Conservation (phyloP, 2,888 invertebrate species). For the Thereva nobilitata region DNA sequence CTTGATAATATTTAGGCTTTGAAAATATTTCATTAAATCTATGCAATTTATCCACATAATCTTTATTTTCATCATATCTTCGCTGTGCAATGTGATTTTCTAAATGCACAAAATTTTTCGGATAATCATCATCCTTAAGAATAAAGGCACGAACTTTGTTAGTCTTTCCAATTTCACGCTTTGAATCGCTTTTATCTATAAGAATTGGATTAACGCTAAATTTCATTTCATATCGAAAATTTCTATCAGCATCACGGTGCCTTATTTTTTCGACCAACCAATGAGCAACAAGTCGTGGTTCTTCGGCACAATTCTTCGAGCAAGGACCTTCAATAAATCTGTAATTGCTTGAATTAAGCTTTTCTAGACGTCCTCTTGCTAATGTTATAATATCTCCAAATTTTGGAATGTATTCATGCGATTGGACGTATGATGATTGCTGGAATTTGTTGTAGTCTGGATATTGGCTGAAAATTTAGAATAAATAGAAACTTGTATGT, state of each 20-base stretch:
- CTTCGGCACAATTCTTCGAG: slow-evolving; percentile 34
- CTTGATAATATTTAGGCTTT: slow-evolving; percentile 39
- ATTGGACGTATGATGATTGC: slow-evolving; percentile 48
- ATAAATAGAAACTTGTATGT: neutral
- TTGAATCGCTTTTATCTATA: slow-evolving; percentile 49
- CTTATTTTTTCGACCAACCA: slow-evolving; percentile 73
- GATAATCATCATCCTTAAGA: slow-evolving; percentile 61
- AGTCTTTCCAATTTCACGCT: slow-evolving; percentile 59
- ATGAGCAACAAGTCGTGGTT: slow-evolving; percentile 61
- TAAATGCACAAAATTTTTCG: slow-evolving; percentile 49
- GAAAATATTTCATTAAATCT: slow-evolving; percentile 41
- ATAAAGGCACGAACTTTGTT: slow-evolving; percentile 67
- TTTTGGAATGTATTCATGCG: slow-evolving; percentile 54
- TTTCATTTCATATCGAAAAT: slow-evolving; percentile 68
- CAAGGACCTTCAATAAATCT: slow-evolving; percentile 62
- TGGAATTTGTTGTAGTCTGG: slow-evolving; percentile 52
- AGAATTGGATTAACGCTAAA: slow-evolving; percentile 67
- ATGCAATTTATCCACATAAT: slow-evolving; percentile 14
- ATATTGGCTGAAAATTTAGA: slow-evolving; percentile 44
- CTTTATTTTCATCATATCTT: slow-evolving; percentile 27
- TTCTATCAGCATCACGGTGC: slow-evolving; percentile 63
- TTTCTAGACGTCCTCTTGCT: slow-evolving; percentile 67
- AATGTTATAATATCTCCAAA: slow-evolving; percentile 69
- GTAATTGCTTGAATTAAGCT: slow-evolving; percentile 59
- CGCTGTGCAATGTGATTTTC: slow-evolving; percentile 35